Conservation (phyloP, 2,888 invertebrate species). For the Hipparchia sbordonii region DNA sequence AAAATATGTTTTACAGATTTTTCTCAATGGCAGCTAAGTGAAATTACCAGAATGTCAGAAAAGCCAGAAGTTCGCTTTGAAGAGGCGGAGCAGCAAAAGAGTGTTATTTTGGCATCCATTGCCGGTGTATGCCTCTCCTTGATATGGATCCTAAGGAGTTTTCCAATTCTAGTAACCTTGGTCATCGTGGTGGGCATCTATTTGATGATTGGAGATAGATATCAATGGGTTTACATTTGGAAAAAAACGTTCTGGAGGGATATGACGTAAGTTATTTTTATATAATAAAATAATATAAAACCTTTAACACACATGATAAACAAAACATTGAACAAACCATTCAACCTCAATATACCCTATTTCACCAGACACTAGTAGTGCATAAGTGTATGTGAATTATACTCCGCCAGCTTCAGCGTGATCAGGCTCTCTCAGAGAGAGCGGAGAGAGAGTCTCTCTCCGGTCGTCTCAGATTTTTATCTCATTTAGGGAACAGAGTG, state of each 20-base stretch:
- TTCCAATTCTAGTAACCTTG: conserved; percentile 50
- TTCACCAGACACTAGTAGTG: too few species aligned
- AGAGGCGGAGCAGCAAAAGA: conserved; percentile 66
- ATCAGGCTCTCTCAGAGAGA: too few species aligned
- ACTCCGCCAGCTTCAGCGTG: too few species aligned
- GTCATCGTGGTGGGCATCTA: conserved; percentile 58
- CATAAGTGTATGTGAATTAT: too few species aligned
- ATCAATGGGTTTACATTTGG: conserved; percentile 78
- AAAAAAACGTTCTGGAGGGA: conserved; percentile 71
- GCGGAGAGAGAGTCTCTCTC: too few species aligned
- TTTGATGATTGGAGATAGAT: conserved; percentile 71
- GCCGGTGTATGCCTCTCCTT: conserved; percentile 50
- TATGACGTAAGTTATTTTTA: conserved; percentile 60
- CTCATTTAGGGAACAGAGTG: too few species aligned
- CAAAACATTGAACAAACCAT: too few species aligned
- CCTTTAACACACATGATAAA: too few species aligned
- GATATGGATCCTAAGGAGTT: conserved; percentile 58
- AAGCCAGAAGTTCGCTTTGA: conserved; percentile 70
- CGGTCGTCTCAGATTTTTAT: too few species aligned
- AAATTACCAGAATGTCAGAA: conserved; percentile 70
- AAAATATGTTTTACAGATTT: conserved; percentile 42
- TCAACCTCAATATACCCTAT: too few species aligned
- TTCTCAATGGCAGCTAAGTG: conserved; percentile 46
- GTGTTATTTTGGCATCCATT: conserved; percentile 56
- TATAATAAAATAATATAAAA: too few species aligned